These are phyloP conservation scores for Melanogrammus aeglefinus DNA, from an alignment of 2,797 vertebrate species.

Conservation along the genomic window DNA sequence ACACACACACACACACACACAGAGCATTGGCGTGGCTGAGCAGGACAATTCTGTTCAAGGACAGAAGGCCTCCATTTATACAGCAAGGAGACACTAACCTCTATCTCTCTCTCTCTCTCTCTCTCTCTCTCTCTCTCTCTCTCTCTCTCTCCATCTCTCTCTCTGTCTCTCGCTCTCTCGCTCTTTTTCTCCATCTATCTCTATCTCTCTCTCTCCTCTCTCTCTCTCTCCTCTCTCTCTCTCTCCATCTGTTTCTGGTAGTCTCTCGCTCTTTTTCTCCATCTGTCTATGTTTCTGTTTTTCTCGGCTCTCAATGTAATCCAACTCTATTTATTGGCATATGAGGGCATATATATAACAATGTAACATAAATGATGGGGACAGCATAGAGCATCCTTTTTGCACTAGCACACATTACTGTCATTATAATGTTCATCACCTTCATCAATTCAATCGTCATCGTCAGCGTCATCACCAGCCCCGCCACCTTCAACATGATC, in stretches of 20 bases:
- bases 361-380: background rate
- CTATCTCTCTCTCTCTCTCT: background rate
- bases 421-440: background rate
- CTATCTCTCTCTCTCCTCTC: background rate
- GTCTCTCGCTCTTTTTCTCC: background rate
- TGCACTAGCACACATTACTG: background rate
- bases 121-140: too few species aligned
- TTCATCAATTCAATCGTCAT: background rate
- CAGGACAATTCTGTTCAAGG: background rate
- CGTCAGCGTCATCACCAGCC: background rate
- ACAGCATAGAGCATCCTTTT: background rate
- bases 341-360: background rate
- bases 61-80: background rate
- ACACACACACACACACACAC: background rate
- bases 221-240: background rate
- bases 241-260: background rate
- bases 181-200: background rate
- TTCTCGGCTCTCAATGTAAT: background rate
- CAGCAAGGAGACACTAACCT: background rate
- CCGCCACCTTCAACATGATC: background rate
- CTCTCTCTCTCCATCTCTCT: background rate
- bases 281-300: background rate
- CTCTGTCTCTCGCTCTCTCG: background rate
- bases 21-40: background rate
- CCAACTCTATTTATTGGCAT: background rate